Evolutionary conservation across 2,888 invertebrate genomes (phyloP), one percentile per base, ranked within the genome.

Genomic region (Dasysyrphus albostriatus): DNA sequence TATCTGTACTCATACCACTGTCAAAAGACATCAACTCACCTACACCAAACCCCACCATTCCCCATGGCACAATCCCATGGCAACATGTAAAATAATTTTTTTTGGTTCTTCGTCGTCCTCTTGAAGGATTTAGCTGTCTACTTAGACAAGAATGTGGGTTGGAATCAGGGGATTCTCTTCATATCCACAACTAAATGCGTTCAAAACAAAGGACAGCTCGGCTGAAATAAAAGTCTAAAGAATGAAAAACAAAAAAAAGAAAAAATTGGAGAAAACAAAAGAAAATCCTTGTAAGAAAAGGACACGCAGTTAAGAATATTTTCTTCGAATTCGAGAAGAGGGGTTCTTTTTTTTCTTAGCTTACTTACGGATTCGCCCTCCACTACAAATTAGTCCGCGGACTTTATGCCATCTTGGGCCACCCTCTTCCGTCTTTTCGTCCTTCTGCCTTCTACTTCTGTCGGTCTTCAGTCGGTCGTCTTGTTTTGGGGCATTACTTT

Each of bases 91-190:
- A 81, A 61, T 61, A 61, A 19, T 42, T 42, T 34, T 42, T 34
- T 61, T 42, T 81, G 54, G 77, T 69, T 39, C 54, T 69, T 16
- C 37, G 78, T 73, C 77, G 78, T 73, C 77, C 74, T 85, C 85
- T 85, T 85, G 85, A 82, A 85, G 85, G 85, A 85, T 85, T 85
- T 85, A 85, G 82, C 82, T 82, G 85, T 82, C 85, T 85, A 82
- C 82, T 85, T 82, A 78, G 76, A 59, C 34, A 49, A 42, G 19
- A 75, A 69, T 34, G 56, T 63, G 61, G 47, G 56, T 44, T 39
- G 34, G 19, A 24, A 63, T 32, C 47, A 65, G 67, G 44, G 81
- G 47, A 54, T 65, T 78, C 42, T 59, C 49, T 59, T 74, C 77
- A 82, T 81, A 82, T 82, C 82, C 77, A 78, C 77, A 83, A 74